Evolutionary conservation across 2,113 vertebrate species (phyloP).

Genomic region (Chroicocephalus ridibundus): DNA sequence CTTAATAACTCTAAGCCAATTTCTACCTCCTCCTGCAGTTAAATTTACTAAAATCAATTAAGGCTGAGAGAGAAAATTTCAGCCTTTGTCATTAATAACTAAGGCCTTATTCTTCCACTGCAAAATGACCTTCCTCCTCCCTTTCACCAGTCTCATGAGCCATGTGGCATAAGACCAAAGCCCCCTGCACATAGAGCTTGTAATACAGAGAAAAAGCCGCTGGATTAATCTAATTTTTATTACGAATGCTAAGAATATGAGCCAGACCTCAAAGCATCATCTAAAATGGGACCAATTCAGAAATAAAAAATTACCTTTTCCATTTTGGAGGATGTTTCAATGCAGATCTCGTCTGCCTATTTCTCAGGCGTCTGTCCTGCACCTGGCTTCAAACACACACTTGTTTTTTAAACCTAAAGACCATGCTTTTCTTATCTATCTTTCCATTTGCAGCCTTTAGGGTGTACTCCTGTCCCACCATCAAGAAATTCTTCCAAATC

Average conservation of each 20-base stretch:
- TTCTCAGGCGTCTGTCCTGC: neutral
- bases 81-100: constrained; percentile 28
- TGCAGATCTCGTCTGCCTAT: rapidly evolving
- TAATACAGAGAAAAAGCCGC: neutral
- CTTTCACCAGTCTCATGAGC: neutral
- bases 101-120: neutral
- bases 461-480: neutral
- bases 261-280: neutral
- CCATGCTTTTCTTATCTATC: neutral
- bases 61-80: neutral
- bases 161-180: neutral
- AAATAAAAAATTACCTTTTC: neutral
- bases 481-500: neutral
- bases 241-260: neutral
- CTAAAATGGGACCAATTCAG: neutral
- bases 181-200: neutral
- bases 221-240: constrained; percentile 10
- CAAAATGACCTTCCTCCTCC: constrained; percentile 10
- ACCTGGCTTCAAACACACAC: neutral
- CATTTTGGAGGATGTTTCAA: neutral
- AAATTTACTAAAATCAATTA: constrained; percentile 46
- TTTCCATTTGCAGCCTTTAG: neutral
- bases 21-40: neutral
- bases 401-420: neutral
- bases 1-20: constrained; percentile 31